Conservation (phyloP, 2,888 invertebrate genomes). For the Zygaena filipendulae region DNA sequence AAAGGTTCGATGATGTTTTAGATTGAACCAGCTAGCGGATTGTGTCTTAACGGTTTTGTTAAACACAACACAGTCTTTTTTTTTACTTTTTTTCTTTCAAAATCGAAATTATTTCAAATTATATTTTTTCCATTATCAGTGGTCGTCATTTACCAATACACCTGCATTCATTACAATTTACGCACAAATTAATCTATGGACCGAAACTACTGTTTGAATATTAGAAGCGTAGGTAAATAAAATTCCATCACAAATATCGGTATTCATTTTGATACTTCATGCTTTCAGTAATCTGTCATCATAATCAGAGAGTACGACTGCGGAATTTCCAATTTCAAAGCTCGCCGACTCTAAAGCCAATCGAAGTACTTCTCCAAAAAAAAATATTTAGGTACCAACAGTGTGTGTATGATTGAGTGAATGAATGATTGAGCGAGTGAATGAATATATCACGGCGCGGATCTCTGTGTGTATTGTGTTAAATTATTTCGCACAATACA, state of each 20-base stretch:
- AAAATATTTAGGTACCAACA: too few relatives aligned
- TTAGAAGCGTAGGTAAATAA: too few relatives aligned
- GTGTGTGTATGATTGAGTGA: constrained; percentile 21
- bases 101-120: too few relatives aligned
- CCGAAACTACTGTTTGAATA: too few relatives aligned
- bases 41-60: constrained; percentile 55
- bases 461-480: constrained; percentile 55
- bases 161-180: too few relatives aligned
- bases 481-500: constrained; percentile 43
- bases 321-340: constrained; percentile 36
- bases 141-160: too few relatives aligned
- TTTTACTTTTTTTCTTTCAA: too few relatives aligned
- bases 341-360: constrained; percentile 51
- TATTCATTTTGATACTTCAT: too few relatives aligned
- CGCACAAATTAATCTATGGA: too few relatives aligned
- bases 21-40: constrained; percentile 62
- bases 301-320: constrained; percentile 22
- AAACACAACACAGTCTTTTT: constrained; percentile 32
- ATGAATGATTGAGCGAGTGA: constrained; percentile 37
- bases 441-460: constrained; percentile 51
- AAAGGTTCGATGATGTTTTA: constrained; percentile 62
- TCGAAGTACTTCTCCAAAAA: constrained; percentile 42
- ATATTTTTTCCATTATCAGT: too few relatives aligned
- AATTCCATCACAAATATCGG: too few relatives aligned
- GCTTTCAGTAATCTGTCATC: constrained; percentile 26